A percentile compares a stretch with the other conserved stretches of the same genome.
Conservation (phyloP, 2,113 vertebrate genomes). For the Poecile atricapillus region DNA sequence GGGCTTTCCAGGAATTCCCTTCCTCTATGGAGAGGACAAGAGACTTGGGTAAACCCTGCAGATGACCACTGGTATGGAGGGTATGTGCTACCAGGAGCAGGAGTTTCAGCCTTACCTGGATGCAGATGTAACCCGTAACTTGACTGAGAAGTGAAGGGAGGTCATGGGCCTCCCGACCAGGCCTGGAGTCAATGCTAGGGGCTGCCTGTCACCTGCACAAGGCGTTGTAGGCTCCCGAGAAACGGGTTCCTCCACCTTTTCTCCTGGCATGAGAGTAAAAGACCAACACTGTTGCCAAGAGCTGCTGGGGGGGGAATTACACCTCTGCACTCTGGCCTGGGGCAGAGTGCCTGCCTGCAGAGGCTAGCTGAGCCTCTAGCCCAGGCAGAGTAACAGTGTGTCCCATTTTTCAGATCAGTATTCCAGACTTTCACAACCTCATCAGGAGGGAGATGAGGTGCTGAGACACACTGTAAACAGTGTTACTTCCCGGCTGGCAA, state of each 20-base stretch:
- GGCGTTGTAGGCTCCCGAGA: background rate
- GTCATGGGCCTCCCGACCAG: fast-evolving
- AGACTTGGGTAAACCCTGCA: background rate
- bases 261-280: background rate
- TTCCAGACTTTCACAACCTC: background rate
- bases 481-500: background rate
- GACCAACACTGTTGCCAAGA: background rate
- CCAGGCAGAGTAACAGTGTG: background rate
- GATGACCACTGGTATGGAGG: background rate
- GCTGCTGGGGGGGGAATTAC: background rate
- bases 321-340: fast-evolving
- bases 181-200: background rate
- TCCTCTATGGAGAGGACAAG: background rate
- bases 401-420: background rate
- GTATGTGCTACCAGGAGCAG: background rate
- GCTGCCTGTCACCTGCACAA: background rate
- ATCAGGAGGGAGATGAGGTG: fast-evolving
- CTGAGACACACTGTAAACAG: background rate
- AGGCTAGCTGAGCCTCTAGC: background rate
- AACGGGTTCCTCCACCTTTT: background rate
- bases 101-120: slow-evolving; percentile 56
- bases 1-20: background rate
- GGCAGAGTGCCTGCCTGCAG: background rate
- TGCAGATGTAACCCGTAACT: slow-evolving; percentile 47
- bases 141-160: slow-evolving; percentile 26